Conservation (phyloP, 2,113 vertebrate genomes). For the Kobus ellipsiprymnus region DNA sequence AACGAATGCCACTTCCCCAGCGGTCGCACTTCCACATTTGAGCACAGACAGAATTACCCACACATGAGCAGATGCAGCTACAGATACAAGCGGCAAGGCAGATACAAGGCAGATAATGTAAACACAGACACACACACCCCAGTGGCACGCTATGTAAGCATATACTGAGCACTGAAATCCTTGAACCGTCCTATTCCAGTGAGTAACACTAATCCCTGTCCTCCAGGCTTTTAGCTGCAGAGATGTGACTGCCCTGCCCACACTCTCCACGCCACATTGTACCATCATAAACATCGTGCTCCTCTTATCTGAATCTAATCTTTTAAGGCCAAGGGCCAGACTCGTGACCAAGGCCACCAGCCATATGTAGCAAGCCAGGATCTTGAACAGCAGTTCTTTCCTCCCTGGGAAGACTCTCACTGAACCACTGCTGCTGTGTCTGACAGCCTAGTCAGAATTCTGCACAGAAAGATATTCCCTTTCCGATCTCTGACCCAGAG, state of each 20-base stretch:
- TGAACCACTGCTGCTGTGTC: not conserved
- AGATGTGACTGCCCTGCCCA: not conserved
- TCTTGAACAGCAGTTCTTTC: not conserved
- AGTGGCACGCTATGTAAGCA: accelerated
- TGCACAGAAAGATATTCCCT: not conserved
- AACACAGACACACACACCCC: not conserved
- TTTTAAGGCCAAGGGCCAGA: not conserved
- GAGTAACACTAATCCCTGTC: accelerated
- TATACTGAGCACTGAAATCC: not conserved
- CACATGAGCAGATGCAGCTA: not conserved
- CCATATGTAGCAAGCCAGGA: not conserved
- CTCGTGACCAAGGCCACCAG: not conserved
- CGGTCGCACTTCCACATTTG: not conserved
- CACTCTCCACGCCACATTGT: not conserved
- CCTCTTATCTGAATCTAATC: not conserved
- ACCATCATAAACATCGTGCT: accelerated
- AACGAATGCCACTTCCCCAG: not conserved
- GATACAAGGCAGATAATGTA: not conserved
- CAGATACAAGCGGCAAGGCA: not conserved
- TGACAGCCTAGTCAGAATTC: not conserved
- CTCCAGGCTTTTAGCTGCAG: not conserved
- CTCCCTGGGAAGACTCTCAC: not conserved
- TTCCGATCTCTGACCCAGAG: not conserved
- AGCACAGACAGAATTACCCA: not conserved
- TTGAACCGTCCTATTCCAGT: not conserved